Base-by-base conservation (phyloP, 1,140 invertebrate species). In the Zaprionus gabonicus region DNA sequence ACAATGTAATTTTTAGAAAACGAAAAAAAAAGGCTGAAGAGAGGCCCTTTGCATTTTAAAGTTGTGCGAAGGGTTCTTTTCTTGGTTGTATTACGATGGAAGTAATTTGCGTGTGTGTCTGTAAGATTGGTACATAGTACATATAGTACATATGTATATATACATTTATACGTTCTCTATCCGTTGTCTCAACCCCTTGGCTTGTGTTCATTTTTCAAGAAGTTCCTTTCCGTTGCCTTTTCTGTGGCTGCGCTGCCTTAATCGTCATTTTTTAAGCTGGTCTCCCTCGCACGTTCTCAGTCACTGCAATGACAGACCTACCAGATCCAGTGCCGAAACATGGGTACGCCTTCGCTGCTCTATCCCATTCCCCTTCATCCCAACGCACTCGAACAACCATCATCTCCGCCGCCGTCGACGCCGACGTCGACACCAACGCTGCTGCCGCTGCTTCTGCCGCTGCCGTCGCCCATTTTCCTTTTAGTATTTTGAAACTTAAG, bases 401-500 rank as follows among this genome's bases (percentile, higher is more conserved):
- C 38, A n/a, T 41, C 38, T 41, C 38, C 38, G 38, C 15, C n/a
- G 38, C 38, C 38, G 38, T 12, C 38, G 38, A 41, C 38, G 15
- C 6, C 15, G 38, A 41, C 38, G 38, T n/a, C 38, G 38, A 41
- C 38, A 41, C 38, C 38, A 41, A 41, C 38, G 38, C 15, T 13
- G 58, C 36, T 12, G 12, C 15, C 5, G 38, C 38, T 31, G n/a
- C 25, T n/a, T n/a, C 36, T 20, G 17, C 51, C 71, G 51, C 3
- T 28, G 36, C 53, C 62, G 55, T 75, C 56, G 67, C 72, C 77
- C 84, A 71, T 72, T 80, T 84, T 85, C 78, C 75, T 84, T 81
- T 73, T 68, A 69, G 83, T 59, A 75, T 87, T 82, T 82, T 82
- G 71, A 83, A 88, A 88, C 84, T 80, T 82, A 83, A 88, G 83